Percentiles rank a stretch among this genome's conserved stretches.
Conservation (phyloP, 2,888 invertebrate species). For the Timandra comae region DNA sequence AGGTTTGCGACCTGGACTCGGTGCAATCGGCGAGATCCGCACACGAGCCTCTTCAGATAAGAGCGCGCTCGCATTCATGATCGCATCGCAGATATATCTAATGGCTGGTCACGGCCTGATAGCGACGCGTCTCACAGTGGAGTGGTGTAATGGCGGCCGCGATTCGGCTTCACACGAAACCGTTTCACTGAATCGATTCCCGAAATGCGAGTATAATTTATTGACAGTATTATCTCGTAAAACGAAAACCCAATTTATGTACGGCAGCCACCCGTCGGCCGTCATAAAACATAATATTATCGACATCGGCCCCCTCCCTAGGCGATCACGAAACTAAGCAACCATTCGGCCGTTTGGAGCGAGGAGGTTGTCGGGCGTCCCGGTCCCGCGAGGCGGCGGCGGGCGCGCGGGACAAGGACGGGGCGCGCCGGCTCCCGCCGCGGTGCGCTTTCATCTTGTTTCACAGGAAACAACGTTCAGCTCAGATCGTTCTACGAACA, state of each 20-base stretch:
- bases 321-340: conserved; percentile 73
- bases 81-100: conserved; percentile 43
- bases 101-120: conserved; percentile 54
- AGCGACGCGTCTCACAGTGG: too few species aligned
- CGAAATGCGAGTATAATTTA: conserved; percentile 62
- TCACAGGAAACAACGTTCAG: conserved; percentile 52
- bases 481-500: conserved; percentile 38
- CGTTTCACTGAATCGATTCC: conserved; percentile 44
- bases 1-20: too few species aligned
- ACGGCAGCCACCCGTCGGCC: conserved; percentile 44
- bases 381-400: conserved; percentile 11
- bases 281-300: conserved; percentile 74
- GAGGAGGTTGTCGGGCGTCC: conserved; percentile 52
- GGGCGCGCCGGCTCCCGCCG: conserved; percentile 23
- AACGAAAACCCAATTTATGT: conserved; percentile 70
- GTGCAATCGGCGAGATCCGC: conserved; percentile 31
- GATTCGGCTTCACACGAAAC: too few species aligned
- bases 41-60: conserved; percentile 40
- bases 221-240: conserved; percentile 63
- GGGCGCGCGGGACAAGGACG: conserved; percentile 34
- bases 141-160: too few species aligned
- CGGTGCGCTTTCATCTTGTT: conserved; percentile 58
- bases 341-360: conserved; percentile 65
- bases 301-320: conserved; percentile 70
- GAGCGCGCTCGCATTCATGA: conserved; percentile 36